phyloP scores from a whole-genome alignment of 2,888 invertebrate species.

The Tanaodytes sp. region DNA sequence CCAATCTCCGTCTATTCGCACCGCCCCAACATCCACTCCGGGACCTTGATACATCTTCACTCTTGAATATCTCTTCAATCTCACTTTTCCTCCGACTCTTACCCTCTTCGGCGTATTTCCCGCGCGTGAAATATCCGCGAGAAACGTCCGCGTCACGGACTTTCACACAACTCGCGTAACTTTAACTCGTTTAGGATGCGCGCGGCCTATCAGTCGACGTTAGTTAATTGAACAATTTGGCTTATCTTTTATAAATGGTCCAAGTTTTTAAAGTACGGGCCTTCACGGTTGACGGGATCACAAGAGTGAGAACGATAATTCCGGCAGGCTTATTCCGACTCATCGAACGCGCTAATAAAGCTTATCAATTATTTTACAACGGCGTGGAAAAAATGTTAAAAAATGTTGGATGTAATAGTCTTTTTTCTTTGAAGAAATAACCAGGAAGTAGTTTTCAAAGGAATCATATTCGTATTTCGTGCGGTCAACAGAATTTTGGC shows the following conservation, averaged over 20 bases:
- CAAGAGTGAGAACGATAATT: slow-evolving; percentile 34
- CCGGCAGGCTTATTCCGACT: slow-evolving; percentile 11
- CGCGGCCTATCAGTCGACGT: slow-evolving; percentile 29
- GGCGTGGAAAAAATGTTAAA: too few relatives aligned
- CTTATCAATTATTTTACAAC: too few relatives aligned
- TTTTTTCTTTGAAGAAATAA: too few relatives aligned
- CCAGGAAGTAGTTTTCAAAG: too few relatives aligned
- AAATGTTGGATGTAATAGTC: too few relatives aligned
- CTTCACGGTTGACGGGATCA: slow-evolving; percentile 15
- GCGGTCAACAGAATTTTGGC: too few relatives aligned
- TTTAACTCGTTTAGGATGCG: slow-evolving; percentile 13
- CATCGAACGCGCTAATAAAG: neutral
- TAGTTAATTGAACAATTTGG: slow-evolving; percentile 44
- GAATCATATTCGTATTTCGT: too few relatives aligned
- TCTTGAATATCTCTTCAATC: slow-evolving; percentile 51
- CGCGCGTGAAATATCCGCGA: slow-evolving; percentile 41
- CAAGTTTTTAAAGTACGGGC: slow-evolving; percentile 30
- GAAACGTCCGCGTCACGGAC: slow-evolving; percentile 34
- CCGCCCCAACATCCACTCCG: slow-evolving; percentile 45
- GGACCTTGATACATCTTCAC: slow-evolving; percentile 52
- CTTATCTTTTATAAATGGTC: slow-evolving; percentile 45
- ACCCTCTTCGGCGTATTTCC: slow-evolving; percentile 39
- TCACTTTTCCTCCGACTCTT: slow-evolving; percentile 39
- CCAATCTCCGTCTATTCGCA: slow-evolving; percentile 34
- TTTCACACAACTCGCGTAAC: neutral